Conservation (phyloP, 2,888 invertebrate genomes). For the Anodontia alba region DNA sequence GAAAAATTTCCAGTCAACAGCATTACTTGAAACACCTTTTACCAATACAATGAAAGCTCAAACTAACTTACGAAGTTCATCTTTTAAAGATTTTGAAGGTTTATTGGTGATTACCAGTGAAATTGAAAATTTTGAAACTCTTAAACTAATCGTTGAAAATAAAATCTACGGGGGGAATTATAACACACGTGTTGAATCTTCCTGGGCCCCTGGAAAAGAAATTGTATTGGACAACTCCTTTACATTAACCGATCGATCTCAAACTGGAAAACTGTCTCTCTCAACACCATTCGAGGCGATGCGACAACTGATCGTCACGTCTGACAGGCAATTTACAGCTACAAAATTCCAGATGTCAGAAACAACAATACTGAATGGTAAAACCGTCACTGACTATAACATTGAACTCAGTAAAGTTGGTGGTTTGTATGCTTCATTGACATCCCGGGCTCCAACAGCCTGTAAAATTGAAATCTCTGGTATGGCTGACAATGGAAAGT, state of each 20-base stretch:
- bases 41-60: conserved; percentile 26
- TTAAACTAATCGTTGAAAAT: conserved; percentile 38
- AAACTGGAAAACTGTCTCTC: conserved; percentile 15
- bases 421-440: conserved; percentile 10
- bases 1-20: conserved; percentile 35
- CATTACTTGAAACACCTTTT: conserved; percentile 25
- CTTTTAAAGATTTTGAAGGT: conserved; percentile 25
- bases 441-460: conserved; percentile 32
- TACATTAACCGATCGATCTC: background rate
- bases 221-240: background rate
- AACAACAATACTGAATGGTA: conserved; percentile 26
- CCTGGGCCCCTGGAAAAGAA: conserved; percentile 35
- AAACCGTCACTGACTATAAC: conserved; percentile 37
- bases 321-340: conserved; percentile 14
- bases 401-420: conserved; percentile 9
- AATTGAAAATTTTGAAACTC: conserved; percentile 45
- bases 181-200: conserved; percentile 30
- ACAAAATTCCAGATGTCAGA: conserved; percentile 8
- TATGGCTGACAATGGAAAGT: background rate
- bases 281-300: conserved; percentile 37
- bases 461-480: conserved; percentile 27
- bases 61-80: conserved; percentile 25
- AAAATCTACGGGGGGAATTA: conserved; percentile 17
- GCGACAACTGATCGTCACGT: background rate
- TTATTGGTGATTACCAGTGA: conserved; percentile 41